These are phyloP conservation scores for Antennarius striatus DNA, from an alignment of 2,113 vertebrate genomes.

Conservation along the genomic window DNA sequence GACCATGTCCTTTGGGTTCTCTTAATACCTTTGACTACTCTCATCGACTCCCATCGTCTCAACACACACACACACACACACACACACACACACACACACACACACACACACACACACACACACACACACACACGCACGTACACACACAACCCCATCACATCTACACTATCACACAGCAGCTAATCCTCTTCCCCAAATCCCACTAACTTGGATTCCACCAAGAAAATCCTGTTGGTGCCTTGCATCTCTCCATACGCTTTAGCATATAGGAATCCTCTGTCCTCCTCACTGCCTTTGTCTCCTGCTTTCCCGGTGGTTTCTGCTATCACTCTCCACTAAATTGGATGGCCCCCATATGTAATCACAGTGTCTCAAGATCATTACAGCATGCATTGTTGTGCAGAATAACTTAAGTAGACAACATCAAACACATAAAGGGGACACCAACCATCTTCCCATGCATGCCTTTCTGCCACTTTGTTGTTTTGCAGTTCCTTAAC, in stretches of 20 bases:
- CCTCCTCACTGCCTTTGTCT: conserved; percentile 67
- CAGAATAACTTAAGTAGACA: conserved; percentile 44
- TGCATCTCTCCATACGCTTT: conserved; percentile 72
- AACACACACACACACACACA: conserved; percentile 19
- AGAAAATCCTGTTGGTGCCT: conserved; percentile 78
- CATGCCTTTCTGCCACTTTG: conserved; percentile 27
- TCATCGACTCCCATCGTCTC: conserved; percentile 11
- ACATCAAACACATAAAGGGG: conserved; percentile 53
- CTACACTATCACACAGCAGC: conserved; percentile 76
- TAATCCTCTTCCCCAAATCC: conserved; percentile 83
- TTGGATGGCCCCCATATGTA: conserved; percentile 40
- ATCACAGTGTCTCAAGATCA: conserved; percentile 57
- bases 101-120: conserved; percentile 29
- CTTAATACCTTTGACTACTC: conserved; percentile 56
- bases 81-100: conserved; percentile 28
- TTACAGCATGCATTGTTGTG: conserved; percentile 47
- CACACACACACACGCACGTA: conserved; percentile 25
- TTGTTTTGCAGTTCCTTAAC: conserved; percentile 57
- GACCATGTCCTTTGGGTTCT: conserved; percentile 47
- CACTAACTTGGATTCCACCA: conserved; percentile 68
- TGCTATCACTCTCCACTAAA: conserved; percentile 48
- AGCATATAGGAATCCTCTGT: conserved; percentile 57
- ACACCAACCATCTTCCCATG: conserved; percentile 16
- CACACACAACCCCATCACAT: conserved; percentile 62
- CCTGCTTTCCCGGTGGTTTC: conserved; percentile 40